phyloP scores from a whole-genome alignment of 2,113 vertebrate species.

The Sylvia atricapilla region DNA sequence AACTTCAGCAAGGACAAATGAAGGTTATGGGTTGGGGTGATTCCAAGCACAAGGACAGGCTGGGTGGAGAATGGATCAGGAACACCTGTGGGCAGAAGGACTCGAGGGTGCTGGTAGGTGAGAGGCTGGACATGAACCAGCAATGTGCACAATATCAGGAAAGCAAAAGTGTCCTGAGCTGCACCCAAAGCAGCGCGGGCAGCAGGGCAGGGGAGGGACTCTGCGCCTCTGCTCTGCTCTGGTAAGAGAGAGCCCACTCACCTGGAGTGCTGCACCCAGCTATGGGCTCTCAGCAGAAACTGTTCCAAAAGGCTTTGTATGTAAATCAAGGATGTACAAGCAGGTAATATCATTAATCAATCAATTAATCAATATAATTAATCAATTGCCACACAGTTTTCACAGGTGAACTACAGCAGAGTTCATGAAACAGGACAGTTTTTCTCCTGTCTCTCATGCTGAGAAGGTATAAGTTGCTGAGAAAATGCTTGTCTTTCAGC shows the following conservation, averaged over 20 bases:
- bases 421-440: background rate
- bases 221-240: background rate
- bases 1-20: background rate
- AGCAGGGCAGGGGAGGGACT: background rate
- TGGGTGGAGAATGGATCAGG: background rate
- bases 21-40: background rate
- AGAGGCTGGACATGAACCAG: background rate
- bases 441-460: background rate
- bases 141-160: no score
- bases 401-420: background rate
- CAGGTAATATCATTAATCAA: background rate
- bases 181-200: background rate
- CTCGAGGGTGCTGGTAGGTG: fast-evolving
- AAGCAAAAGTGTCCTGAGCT: background rate
- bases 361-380: background rate
- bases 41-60: background rate
- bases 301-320: background rate
- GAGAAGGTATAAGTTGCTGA: background rate
- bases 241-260: background rate
- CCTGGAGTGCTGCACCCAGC: fast-evolving
- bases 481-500: background rate
- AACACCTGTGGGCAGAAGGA: background rate
- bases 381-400: background rate
- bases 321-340: background rate
- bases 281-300: background rate